These are phyloP conservation scores for Chrysomallon squamiferum DNA, from an alignment of 1,140 invertebrate genomes.

Conservation along the genomic window DNA sequence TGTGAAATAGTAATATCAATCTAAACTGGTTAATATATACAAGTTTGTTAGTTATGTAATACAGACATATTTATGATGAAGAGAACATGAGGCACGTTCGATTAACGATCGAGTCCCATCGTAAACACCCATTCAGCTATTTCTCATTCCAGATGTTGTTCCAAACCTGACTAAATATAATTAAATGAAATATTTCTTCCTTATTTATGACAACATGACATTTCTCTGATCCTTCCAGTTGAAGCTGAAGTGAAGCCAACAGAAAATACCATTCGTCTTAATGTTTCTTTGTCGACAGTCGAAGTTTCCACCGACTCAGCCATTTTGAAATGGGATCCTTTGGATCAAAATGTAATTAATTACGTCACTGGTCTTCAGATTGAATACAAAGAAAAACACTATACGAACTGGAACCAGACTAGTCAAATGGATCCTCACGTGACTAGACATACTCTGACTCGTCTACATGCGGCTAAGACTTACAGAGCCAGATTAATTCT, in stretches of 20 bases:
- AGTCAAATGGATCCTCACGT: constrained; percentile 2
- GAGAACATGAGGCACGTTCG: too few species aligned
- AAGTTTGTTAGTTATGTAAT: too few species aligned
- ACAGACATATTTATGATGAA: too few species aligned
- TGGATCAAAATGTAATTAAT: not conserved
- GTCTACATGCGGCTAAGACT: not conserved
- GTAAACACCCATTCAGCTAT: too few species aligned
- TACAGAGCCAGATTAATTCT: constrained; percentile 18
- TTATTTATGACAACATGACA: too few species aligned
- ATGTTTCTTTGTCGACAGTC: not conserved
- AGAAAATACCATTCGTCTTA: not conserved
- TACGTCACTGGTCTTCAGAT: constrained; percentile 10
- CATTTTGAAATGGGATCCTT: not conserved
- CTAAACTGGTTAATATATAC: too few species aligned
- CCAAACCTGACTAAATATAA: too few species aligned
- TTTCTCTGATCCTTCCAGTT: not conserved
- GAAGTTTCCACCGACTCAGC: constrained; percentile 2
- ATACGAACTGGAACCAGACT: constrained; percentile 7
- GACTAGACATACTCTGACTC: constrained; percentile 14
- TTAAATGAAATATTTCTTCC: too few species aligned
- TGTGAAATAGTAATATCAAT: too few species aligned
- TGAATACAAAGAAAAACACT: constrained; percentile 9
- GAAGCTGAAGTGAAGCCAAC: not conserved
- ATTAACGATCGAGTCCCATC: too few species aligned
- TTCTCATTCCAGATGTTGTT: too few species aligned